These are phyloP conservation scores for Gandaritis pyraliata DNA, from an alignment of 2,888 invertebrate genomes.

Conservation along the genomic window DNA sequence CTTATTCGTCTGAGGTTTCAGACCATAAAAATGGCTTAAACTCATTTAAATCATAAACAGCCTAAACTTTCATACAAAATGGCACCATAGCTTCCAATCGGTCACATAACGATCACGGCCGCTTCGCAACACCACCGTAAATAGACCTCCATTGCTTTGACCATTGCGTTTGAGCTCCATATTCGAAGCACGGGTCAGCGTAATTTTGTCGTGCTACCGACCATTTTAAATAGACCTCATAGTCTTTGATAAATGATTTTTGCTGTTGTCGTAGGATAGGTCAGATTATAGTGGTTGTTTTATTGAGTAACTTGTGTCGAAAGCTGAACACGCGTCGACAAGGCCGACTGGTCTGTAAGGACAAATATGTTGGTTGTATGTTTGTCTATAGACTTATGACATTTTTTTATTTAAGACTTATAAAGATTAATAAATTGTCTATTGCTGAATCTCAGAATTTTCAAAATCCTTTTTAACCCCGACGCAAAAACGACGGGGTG, in stretches of 20 bases:
- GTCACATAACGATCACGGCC: constrained; percentile 40
- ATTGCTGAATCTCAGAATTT: constrained; percentile 16
- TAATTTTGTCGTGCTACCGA: constrained; percentile 36
- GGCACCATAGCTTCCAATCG: constrained; percentile 38
- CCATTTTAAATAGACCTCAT: constrained; percentile 42
- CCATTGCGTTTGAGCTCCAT: constrained; percentile 32
- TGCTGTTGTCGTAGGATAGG: constrained; percentile 24
- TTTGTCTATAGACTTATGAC: constrained; percentile 24
- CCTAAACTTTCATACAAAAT: too few relatives aligned
- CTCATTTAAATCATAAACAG: too few relatives aligned
- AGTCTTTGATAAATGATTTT: constrained; percentile 22
- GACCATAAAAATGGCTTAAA: too few relatives aligned
- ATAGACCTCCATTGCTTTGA: constrained; percentile 37
- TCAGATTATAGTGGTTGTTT: constrained; percentile 43
- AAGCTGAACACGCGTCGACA: constrained; percentile 61
- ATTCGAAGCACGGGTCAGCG: constrained; percentile 44
- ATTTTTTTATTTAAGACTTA: constrained; percentile 18
- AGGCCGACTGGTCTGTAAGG: constrained; percentile 72
- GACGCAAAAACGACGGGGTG: too few relatives aligned
- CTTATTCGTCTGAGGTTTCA: too few relatives aligned
- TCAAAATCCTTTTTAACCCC: constrained; percentile 12
- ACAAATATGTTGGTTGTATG: constrained; percentile 44
- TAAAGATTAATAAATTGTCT: constrained; percentile 11
- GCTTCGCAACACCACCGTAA: constrained; percentile 40
- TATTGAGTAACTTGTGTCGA: constrained; percentile 69